A percentile compares a stretch with the other conserved stretches of the same genome.
Conservation (phyloP, 2,797 vertebrate species). For the Meriones psammophilus region DNA sequence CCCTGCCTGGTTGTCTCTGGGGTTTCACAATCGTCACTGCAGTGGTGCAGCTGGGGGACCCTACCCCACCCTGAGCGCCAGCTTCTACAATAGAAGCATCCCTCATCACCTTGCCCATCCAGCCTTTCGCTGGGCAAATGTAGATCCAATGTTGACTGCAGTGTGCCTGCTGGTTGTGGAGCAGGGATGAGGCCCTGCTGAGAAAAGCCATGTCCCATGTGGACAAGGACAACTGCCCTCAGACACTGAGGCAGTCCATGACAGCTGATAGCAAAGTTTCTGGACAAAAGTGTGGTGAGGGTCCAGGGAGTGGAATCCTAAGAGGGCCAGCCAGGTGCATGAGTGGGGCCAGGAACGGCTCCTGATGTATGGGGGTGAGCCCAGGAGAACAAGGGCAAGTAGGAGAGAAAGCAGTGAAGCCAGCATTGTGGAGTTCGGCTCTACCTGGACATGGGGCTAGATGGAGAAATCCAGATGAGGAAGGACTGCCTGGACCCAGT, state of each 20-base stretch:
- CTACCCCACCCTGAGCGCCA: background rate
- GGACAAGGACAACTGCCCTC: accelerated
- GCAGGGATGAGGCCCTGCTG: accelerated
- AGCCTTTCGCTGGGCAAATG: no score
- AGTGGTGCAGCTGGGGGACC: background rate
- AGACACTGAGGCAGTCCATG: background rate
- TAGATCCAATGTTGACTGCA: accelerated
- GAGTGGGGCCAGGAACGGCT: accelerated
- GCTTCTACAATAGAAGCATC: background rate
- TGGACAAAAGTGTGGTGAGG: accelerated
- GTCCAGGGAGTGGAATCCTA: no score
- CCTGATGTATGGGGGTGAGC: background rate
- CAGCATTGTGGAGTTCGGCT: no score
- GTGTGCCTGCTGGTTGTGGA: accelerated
- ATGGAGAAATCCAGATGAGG: accelerated
- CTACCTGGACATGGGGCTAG: background rate
- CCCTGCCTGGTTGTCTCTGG: background rate
- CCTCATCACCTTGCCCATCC: background rate
- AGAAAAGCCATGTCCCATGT: accelerated
- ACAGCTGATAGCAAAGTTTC: background rate
- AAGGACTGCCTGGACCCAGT: accelerated
- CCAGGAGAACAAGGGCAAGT: background rate
- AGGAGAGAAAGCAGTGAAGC: background rate
- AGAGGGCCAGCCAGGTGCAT: accelerated
- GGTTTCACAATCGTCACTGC: background rate